phyloP scores from a whole-genome alignment of 2,888 invertebrate species.

The Escarpia spicata region DNA sequence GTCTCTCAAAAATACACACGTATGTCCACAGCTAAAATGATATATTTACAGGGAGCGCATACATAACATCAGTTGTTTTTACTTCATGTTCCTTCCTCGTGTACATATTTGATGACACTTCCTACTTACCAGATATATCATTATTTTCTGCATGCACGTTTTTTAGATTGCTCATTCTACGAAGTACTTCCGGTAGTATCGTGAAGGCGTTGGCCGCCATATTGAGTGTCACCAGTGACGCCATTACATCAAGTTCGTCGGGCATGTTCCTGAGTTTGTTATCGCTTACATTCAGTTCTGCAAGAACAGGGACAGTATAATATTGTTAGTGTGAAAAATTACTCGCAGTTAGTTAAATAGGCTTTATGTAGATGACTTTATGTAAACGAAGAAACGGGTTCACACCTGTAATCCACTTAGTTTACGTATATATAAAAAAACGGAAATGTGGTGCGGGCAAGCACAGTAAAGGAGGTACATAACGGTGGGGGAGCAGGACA shows the following conservation, averaged over 20 bases:
- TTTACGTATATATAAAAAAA: too few species aligned
- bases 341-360: too few species aligned
- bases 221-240: constrained; percentile 13
- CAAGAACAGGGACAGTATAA: neutral
- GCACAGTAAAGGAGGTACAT: too few species aligned
- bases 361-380: too few species aligned
- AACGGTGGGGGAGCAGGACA: too few species aligned
- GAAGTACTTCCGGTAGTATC: neutral
- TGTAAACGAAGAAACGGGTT: too few species aligned
- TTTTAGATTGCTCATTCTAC: neutral
- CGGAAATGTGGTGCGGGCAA: too few species aligned
- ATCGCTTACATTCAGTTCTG: neutral
- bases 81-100: neutral
- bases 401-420: too few species aligned
- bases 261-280: neutral
- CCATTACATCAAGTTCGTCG: neutral
- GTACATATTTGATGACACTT: neutral
- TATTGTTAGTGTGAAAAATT: neutral
- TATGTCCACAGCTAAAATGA: too few species aligned
- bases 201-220: neutral
- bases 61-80: neutral
- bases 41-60: too few species aligned
- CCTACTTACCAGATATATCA: neutral
- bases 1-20: too few species aligned
- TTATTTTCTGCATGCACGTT: neutral